These are phyloP conservation scores for Oreortyx pictus DNA, from an alignment of 2,797 vertebrate species.

Conservation along the genomic window DNA sequence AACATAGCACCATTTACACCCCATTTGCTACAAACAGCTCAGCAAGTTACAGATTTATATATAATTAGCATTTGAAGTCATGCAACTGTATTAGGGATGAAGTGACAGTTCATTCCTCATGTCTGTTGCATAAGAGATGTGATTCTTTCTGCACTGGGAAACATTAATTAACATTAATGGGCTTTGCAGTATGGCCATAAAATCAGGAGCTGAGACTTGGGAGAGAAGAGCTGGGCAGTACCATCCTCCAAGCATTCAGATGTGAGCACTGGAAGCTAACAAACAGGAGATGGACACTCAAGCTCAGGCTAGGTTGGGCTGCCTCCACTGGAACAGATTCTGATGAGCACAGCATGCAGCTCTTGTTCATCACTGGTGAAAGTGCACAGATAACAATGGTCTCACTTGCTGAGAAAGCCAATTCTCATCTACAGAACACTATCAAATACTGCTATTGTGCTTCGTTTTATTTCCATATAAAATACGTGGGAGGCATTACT, in stretches of 20 bases:
- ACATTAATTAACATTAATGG: rapidly evolving
- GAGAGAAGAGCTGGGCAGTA: neutral
- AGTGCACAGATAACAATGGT: neutral
- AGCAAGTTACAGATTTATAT: neutral
- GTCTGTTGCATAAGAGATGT: neutral
- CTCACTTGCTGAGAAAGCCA: neutral
- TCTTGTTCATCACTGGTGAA: neutral
- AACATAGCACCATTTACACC: neutral
- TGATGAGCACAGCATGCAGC: neutral
- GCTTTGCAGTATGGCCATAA: neutral
- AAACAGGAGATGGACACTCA: neutral
- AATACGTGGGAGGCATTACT: neutral
- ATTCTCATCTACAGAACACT: neutral
- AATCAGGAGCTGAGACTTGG: neutral
- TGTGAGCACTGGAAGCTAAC: rapidly evolving
- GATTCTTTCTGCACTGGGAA: neutral
- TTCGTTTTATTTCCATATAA: neutral
- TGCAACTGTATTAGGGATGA: neutral
- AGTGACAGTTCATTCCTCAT: neutral
- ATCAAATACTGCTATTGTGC: neutral
- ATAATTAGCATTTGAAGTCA: neutral
- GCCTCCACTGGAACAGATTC: neutral
- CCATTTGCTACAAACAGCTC: neutral
- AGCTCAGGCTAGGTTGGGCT: neutral
- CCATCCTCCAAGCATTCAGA: neutral